A percentile compares a stretch with the other conserved stretches of the same genome.
These are phyloP conservation scores for Epinephelus malabaricus DNA, from an alignment of 2,797 vertebrate genomes.

Conservation along the genomic window DNA sequence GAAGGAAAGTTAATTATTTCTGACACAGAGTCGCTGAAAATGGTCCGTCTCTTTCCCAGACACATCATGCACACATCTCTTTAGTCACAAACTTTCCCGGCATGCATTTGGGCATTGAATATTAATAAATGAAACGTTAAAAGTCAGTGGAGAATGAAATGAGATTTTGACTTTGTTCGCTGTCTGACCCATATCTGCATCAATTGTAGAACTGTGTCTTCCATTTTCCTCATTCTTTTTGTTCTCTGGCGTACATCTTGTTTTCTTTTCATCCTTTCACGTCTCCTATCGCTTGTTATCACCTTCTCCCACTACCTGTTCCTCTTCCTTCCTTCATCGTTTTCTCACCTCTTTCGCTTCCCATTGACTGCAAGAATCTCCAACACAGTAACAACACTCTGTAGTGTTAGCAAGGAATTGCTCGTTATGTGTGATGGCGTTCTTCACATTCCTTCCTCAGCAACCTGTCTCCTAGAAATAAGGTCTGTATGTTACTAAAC, in stretches of 20 bases:
- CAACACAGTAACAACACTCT: no score
- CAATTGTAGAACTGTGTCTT: constrained; percentile 1
- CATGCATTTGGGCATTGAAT: constrained; percentile 31
- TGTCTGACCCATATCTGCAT: constrained; percentile 14
- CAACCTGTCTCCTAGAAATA: no score
- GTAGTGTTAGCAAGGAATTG: no score
- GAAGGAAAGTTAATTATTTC: constrained; percentile 44
- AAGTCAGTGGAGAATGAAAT: constrained; percentile 39
- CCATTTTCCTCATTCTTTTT: neutral
- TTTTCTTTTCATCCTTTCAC: neutral
- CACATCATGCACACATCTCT: neutral
- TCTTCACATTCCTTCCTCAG: no score
- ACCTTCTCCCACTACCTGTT: neutral
- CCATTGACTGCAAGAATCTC: neutral
- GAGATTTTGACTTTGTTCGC: constrained; percentile 16
- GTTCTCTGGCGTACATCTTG: neutral
- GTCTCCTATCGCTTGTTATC: neutral
- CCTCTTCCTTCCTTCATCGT: neutral
- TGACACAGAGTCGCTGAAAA: constrained; percentile 40
- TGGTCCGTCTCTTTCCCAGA: neutral
- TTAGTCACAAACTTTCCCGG: constrained; percentile 10
- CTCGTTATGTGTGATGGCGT: no score
- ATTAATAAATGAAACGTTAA: constrained; percentile 36
- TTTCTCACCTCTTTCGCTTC: neutral
- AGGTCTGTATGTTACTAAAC: no score